phyloP scores from a whole-genome alignment of 2,113 vertebrate species.

The Toxostoma redivivum region DNA sequence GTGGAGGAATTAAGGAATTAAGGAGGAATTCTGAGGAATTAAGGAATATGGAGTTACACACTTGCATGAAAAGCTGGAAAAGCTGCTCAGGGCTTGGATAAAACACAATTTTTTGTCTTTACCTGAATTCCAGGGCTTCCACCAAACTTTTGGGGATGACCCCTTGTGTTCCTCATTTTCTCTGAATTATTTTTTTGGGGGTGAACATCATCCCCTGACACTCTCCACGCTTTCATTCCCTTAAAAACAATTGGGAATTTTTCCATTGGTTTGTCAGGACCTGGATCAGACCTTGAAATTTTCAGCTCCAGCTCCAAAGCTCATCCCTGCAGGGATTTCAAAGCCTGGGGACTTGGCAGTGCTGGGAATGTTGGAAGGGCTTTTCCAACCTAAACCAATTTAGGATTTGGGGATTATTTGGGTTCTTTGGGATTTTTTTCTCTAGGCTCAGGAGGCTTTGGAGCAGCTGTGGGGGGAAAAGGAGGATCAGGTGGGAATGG shows the following conservation, averaged over 20 bases:
- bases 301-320: neutral
- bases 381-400: neutral
- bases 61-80: neutral
- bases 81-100: neutral
- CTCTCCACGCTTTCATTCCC: neutral
- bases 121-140: neutral
- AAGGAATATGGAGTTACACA: neutral
- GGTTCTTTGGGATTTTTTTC: neutral
- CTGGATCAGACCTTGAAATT: neutral
- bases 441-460: neutral
- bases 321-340: neutral
- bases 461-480: neutral
- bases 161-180: neutral
- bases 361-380: neutral
- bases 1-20: neutral
- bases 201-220: neutral
- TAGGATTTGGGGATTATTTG: neutral
- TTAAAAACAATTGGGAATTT: neutral
- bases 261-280: neutral
- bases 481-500: rapidly evolving
- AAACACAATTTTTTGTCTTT: neutral
- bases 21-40: neutral
- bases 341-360: neutral
- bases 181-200: neutral
- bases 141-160: neutral